phyloP scores from a whole-genome alignment of 2,888 invertebrate genomes.

The Drosophila kuntzei region DNA sequence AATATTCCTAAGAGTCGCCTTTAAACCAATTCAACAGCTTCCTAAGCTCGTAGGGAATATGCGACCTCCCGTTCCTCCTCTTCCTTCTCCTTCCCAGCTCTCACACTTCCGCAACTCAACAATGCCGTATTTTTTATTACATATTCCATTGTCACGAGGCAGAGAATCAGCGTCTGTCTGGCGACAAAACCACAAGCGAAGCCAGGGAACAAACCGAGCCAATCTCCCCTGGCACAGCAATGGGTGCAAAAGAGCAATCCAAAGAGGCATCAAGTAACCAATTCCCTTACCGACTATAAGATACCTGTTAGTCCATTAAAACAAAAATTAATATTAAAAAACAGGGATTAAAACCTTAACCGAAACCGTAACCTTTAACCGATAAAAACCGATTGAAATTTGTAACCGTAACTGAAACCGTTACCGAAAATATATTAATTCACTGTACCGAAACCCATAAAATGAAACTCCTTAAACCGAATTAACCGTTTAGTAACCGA shows the following conservation, averaged over 20 bases:
- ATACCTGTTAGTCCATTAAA: background rate
- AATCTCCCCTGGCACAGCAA: conserved; percentile 49
- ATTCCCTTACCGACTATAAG: background rate
- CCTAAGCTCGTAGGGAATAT: conserved; percentile 6
- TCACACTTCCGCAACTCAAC: conserved; percentile 24
- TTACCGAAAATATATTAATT: too few relatives aligned
- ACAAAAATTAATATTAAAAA: background rate
- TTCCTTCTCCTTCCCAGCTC: background rate
- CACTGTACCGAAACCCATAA: too few relatives aligned
- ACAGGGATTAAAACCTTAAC: too few relatives aligned
- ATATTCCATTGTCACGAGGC: conserved; percentile 65
- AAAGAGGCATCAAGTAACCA: conserved; percentile 12
- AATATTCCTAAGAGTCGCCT: background rate
- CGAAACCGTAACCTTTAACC: too few relatives aligned
- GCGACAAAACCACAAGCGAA: conserved; percentile 32
- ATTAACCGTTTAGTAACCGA: too few relatives aligned
- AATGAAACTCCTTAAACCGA: too few relatives aligned
- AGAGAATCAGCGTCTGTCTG: conserved; percentile 50
- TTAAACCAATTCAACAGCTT: conserved; percentile 27
- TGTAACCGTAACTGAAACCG: too few relatives aligned
- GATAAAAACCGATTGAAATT: too few relatives aligned
- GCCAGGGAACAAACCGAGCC: conserved; percentile 10
- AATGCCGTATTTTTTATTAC: conserved; percentile 58
- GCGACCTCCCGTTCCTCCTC: conserved; percentile 1
- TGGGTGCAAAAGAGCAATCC: conserved; percentile 71